Percentiles rank a stretch among this genome's conserved stretches.
phyloP scores from a whole-genome alignment of 2,888 invertebrate genomes.

The Smittia sp. region DNA sequence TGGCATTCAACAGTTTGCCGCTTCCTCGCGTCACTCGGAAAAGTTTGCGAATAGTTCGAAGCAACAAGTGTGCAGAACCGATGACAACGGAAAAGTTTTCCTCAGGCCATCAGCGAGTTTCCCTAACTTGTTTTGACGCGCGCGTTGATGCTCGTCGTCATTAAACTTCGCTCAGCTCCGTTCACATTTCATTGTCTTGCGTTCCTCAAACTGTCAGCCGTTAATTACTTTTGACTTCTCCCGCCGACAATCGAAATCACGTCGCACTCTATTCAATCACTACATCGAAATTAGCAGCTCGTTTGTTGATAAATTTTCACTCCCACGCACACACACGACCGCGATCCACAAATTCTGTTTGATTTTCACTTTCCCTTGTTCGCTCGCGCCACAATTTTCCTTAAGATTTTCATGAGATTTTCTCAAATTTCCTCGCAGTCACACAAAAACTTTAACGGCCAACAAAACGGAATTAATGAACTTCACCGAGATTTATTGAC shows the following conservation, averaged over 20 bases:
- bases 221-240: neutral
- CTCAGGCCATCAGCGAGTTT: no score
- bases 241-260: neutral
- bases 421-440: neutral
- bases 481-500: neutral
- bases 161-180: neutral
- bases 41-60: neutral
- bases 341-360: neutral
- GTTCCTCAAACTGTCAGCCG: neutral
- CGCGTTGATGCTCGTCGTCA: no score
- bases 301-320: conserved; percentile 7
- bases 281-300: conserved; percentile 18
- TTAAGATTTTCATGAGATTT: neutral
- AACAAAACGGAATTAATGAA: neutral
- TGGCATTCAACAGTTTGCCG: neutral
- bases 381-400: neutral
- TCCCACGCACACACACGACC: neutral
- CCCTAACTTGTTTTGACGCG: no score
- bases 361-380: neutral
- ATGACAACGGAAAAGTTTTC: no score
- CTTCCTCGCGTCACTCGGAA: neutral
- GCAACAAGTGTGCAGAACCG: conserved; percentile 27
- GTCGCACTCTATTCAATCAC: conserved; percentile 8
- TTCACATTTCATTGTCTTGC: neutral
- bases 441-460: neutral